phyloP scores from a whole-genome alignment of 2,888 invertebrate species.

The Leucophenga montana region DNA sequence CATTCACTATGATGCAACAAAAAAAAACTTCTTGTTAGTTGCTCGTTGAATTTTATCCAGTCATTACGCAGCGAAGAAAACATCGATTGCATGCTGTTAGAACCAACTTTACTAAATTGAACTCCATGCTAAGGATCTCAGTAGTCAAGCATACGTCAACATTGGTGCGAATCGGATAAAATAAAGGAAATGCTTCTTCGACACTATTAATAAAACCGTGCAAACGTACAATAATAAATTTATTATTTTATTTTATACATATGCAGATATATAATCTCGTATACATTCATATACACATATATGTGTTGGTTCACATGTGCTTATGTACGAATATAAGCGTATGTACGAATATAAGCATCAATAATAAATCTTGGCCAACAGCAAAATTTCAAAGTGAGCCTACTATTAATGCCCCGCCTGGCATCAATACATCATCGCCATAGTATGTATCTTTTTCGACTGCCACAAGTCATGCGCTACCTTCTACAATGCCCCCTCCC shows the following conservation, averaged over 20 bases:
- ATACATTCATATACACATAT: background rate
- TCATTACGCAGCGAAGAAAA: too few relatives aligned
- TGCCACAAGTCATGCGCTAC: background rate
- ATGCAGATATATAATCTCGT: too few relatives aligned
- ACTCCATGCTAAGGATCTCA: too few relatives aligned
- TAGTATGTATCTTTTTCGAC: slow-evolving; percentile 22
- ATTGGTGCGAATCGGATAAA: too few relatives aligned
- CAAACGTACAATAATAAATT: background rate
- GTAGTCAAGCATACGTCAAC: too few relatives aligned
- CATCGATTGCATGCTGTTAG: too few relatives aligned
- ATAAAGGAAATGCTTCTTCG: too few relatives aligned
- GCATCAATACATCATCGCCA: slow-evolving; percentile 46
- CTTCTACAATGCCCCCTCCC: background rate
- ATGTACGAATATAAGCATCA: slow-evolving; percentile 36
- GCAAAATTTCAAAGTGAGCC: slow-evolving; percentile 48
- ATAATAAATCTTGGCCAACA: slow-evolving; percentile 51
- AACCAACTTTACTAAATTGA: too few relatives aligned
- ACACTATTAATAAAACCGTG: too few relatives aligned
- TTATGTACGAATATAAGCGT: slow-evolving; percentile 27
- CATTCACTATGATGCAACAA: too few relatives aligned
- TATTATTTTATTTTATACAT: background rate
- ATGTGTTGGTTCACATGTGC: background rate
- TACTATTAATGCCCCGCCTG: slow-evolving; percentile 49
- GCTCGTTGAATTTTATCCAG: too few relatives aligned
- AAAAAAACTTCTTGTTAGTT: too few relatives aligned